Base-by-base conservation (phyloP, 1,140 invertebrate genomes). In the Doryteuthis pealeii region DNA sequence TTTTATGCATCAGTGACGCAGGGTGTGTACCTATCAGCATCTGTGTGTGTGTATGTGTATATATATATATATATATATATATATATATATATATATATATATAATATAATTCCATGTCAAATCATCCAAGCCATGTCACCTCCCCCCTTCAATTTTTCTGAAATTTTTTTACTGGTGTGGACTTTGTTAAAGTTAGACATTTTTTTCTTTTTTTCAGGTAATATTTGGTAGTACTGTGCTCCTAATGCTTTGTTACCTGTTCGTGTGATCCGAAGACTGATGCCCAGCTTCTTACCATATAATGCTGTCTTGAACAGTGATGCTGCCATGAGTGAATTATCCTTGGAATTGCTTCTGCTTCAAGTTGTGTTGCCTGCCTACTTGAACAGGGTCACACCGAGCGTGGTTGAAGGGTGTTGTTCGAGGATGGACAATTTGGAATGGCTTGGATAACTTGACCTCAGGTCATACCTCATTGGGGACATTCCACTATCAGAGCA, bases 351-450 rank as follows among this genome's bases (percentile, higher is more conserved):
- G 33, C 88, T 99, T 6, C 87, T 99, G 6, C 89, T 99, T n/a
- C 96, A 98, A 90, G 96, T 99, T 28, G 95, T 99, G 33, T 89
- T 99, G 62, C 97, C 97, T 8, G 96, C 97, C 0, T 99, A 66
- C 88, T 99, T 54, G 97, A 99, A 85, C 97, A 99, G 87, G 95
- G 95, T 0, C 96, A 99, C 83, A 97, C 0, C 90, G 96, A 12
- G 93, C 93, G 0, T 98, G 96, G 95, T 87, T 99, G 22, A 98
- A 98, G 87, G 91, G 92, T 15, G 85, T 96, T 1, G 91, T 99
- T 0, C 91, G 93, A 6, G 90, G 92, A 45, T 99, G 98, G 98
- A 99, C 96, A 85, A 89, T 91, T 8, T 91, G 91, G 2, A 94
- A 97, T 0, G 93, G 96, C 0, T 96, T 94, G 90, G 79, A 95